A percentile compares a stretch with the other conserved stretches of the same genome.
phyloP scores from a whole-genome alignment of 1,140 invertebrate genomes.

The Trichogramma pretiosum region DNA sequence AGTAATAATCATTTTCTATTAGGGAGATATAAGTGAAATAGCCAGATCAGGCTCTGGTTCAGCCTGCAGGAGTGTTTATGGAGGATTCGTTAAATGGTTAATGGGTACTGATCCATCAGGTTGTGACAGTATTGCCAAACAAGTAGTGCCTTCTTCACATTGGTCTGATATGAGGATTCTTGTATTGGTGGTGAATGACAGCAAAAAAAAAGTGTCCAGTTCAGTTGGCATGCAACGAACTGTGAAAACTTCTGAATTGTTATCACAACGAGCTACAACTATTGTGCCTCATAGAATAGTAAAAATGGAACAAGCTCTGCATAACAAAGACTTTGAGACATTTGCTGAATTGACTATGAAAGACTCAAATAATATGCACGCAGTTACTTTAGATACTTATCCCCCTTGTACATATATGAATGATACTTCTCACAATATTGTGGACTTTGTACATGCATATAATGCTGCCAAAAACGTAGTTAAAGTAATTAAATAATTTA shows the following conservation, averaged over 20 bases:
- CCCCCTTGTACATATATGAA: slow-evolving; percentile 92
- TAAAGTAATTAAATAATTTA: slow-evolving; percentile 46
- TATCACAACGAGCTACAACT: slow-evolving; percentile 63
- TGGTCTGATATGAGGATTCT: slow-evolving; percentile 89
- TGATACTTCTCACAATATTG: slow-evolving; percentile 71
- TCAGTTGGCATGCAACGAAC: slow-evolving; percentile 84
- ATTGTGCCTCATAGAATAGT: slow-evolving; percentile 65
- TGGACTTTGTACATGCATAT: slow-evolving; percentile 72
- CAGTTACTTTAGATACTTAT: slow-evolving; percentile 86
- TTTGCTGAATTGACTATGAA: slow-evolving; percentile 94
- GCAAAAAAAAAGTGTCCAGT: slow-evolving; percentile 79
- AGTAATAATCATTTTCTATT: slow-evolving; percentile 9
- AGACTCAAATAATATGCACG: slow-evolving; percentile 98
- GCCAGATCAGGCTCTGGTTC: slow-evolving; percentile 89
- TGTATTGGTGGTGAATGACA: slow-evolving; percentile 81
- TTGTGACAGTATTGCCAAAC: slow-evolving; percentile 72
- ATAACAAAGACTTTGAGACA: slow-evolving; percentile 66
- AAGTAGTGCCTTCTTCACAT: slow-evolving; percentile 63
- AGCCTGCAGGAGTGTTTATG: slow-evolving; percentile 89
- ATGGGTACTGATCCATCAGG: slow-evolving; percentile 62
- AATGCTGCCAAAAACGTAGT: slow-evolving; percentile 57
- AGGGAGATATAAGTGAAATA: slow-evolving; percentile 71
- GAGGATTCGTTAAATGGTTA: slow-evolving; percentile 88
- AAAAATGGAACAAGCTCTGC: slow-evolving; percentile 69
- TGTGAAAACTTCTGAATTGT: slow-evolving; percentile 73